These are phyloP conservation scores for Epizoanthus rinbou DNA, from an alignment of 92 coral and sea anemone species.

Conservation along the genomic window DNA sequence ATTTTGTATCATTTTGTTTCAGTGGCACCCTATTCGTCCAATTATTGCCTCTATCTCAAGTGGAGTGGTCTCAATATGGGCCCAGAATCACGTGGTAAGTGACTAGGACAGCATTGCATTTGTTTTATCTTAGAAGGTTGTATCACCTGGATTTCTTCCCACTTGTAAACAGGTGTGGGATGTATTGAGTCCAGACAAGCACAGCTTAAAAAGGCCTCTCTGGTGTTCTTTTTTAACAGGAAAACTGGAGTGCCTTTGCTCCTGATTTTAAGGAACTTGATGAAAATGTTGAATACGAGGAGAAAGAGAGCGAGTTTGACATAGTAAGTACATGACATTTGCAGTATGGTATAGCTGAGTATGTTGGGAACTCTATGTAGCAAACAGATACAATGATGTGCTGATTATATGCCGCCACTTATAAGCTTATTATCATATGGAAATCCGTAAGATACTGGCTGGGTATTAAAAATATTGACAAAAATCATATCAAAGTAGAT, in stretches of 20 bases:
- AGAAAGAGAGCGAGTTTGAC: constrained; percentile 97
- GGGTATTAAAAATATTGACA: too few relatives aligned
- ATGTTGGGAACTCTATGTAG: too few relatives aligned
- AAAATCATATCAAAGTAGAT: too few relatives aligned
- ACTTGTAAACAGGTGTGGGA: neutral
- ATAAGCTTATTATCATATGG: too few relatives aligned
- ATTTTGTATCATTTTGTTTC: neutral
- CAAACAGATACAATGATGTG: too few relatives aligned
- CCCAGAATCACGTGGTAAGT: constrained; percentile 98
- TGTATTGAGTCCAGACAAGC: neutral
- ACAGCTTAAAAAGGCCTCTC: neutral
- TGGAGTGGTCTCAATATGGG: constrained; percentile 99
- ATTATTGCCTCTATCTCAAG: constrained; percentile 97
- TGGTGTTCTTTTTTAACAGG: constrained; percentile 54
- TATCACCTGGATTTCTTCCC: neutral
- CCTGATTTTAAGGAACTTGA: constrained; percentile 99
- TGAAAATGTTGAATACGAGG: constrained; percentile 98
- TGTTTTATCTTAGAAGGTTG: neutral
- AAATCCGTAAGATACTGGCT: too few relatives aligned
- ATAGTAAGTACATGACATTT: constrained; percentile 68
- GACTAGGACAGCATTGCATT: neutral
- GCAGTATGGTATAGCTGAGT: neutral
- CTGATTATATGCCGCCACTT: too few relatives aligned
- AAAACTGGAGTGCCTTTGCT: constrained; percentile 99
- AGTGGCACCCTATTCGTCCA: constrained; percentile 99